These are phyloP conservation scores for Acrobasis suavella DNA, from an alignment of 2,888 invertebrate genomes.

Conservation along the genomic window DNA sequence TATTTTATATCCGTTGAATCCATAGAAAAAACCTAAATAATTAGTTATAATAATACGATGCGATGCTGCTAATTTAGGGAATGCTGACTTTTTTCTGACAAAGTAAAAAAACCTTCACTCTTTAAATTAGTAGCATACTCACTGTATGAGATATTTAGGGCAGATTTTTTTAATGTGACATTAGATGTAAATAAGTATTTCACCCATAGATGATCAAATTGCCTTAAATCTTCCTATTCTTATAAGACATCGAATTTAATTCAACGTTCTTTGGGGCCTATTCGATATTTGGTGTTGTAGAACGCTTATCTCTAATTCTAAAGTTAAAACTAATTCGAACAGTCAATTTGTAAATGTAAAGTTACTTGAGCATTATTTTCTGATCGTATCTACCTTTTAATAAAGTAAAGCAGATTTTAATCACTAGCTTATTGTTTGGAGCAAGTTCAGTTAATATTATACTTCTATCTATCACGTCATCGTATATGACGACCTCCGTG, in stretches of 20 bases:
- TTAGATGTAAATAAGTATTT: background rate
- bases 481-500: too few species aligned
- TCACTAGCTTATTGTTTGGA: background rate
- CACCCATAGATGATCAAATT: constrained; percentile 22
- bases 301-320: constrained; percentile 4
- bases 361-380: constrained; percentile 5
- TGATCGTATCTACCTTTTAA: background rate
- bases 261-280: constrained; percentile 46
- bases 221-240: constrained; percentile 38
- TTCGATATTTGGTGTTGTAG: constrained; percentile 37
- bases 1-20: background rate
- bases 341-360: constrained; percentile 5
- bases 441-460: too few species aligned
- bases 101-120: too few species aligned
- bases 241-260: constrained; percentile 47
- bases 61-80: too few species aligned
- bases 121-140: too few species aligned
- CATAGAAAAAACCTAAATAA: too few species aligned
- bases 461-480: too few species aligned
- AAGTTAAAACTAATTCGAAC: constrained; percentile 16
- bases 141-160: too few species aligned
- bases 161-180: too few species aligned
- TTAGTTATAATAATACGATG: background rate
- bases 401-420: background rate
- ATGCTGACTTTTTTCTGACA: too few species aligned